Conservation (phyloP, 2,797 vertebrate genomes). For the Hydrolagus colliei region DNA sequence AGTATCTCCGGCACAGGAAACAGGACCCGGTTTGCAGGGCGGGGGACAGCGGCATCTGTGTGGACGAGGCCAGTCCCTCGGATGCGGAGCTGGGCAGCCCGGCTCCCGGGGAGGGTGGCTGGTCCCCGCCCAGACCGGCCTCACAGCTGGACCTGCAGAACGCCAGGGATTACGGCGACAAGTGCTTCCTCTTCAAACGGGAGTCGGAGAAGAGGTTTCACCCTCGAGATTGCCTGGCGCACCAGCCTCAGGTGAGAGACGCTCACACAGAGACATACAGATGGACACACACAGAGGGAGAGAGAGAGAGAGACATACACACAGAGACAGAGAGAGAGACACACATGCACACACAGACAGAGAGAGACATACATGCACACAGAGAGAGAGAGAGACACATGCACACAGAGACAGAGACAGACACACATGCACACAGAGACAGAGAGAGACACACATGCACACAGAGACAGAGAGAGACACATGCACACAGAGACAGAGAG, state of each 20-base stretch:
- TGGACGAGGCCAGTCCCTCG: slow-evolving; percentile 36
- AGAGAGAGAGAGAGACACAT: too few relatives aligned
- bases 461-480: too few relatives aligned
- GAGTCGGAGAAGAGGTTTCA: slow-evolving; percentile 67
- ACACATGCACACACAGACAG: too few relatives aligned
- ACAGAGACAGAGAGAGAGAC: too few relatives aligned
- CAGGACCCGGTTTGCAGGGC: slow-evolving; percentile 52
- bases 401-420: too few relatives aligned
- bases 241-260: slow-evolving; percentile 72
- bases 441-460: too few relatives aligned
- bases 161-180: slow-evolving; percentile 71
- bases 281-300: too few relatives aligned
- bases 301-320: too few relatives aligned
- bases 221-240: slow-evolving; percentile 60
- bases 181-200: slow-evolving; percentile 69
- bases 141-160: slow-evolving; percentile 48
- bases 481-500: too few relatives aligned
- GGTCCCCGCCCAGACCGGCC: slow-evolving; percentile 23
- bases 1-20: slow-evolving; percentile 49
- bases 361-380: too few relatives aligned
- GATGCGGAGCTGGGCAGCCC: slow-evolving; percentile 29
- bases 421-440: too few relatives aligned
- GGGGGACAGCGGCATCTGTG: slow-evolving; percentile 62
- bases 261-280: too few relatives aligned
- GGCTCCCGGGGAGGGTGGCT: background rate